These are phyloP conservation scores for Carterocephalus palaemon DNA, from an alignment of 2,888 invertebrate genomes.

Conservation along the genomic window DNA sequence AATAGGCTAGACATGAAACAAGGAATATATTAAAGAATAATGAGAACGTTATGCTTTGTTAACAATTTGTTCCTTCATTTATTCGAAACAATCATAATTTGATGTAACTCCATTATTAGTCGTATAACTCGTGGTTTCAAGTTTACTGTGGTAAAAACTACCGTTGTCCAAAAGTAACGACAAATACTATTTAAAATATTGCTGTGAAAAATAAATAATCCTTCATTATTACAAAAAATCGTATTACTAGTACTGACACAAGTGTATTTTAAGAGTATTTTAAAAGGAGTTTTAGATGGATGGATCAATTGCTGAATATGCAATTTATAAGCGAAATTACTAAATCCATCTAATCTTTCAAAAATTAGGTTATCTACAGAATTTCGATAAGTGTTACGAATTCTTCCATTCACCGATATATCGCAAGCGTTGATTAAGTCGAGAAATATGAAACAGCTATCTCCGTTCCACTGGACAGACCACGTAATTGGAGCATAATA, in stretches of 20 bases:
- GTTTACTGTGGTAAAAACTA: neutral
- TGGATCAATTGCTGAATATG: no score
- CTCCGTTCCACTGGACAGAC: conserved; percentile 54
- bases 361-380: no score
- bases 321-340: no score
- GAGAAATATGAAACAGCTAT: conserved; percentile 36
- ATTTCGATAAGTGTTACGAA: conserved; percentile 14
- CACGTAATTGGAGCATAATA: conserved; percentile 61
- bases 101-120: conserved; percentile 12
- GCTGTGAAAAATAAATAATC: no score
- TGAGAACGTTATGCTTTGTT: conserved; percentile 12
- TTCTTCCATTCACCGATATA: conserved; percentile 8
- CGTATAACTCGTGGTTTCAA: neutral
- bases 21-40: conserved; percentile 16
- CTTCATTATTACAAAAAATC: no score
- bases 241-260: no score
- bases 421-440: conserved; percentile 13
- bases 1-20: conserved; percentile 1
- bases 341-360: no score
- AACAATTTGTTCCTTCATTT: conserved; percentile 19
- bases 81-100: conserved; percentile 6
- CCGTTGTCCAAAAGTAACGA: neutral
- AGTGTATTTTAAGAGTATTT: no score
- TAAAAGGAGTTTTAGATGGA: no score
- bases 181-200: no score